Percentiles rank a stretch among this genome's conserved stretches.
phyloP scores from a whole-genome alignment of 2,888 invertebrate species.

The Drosophila eohydei region DNA sequence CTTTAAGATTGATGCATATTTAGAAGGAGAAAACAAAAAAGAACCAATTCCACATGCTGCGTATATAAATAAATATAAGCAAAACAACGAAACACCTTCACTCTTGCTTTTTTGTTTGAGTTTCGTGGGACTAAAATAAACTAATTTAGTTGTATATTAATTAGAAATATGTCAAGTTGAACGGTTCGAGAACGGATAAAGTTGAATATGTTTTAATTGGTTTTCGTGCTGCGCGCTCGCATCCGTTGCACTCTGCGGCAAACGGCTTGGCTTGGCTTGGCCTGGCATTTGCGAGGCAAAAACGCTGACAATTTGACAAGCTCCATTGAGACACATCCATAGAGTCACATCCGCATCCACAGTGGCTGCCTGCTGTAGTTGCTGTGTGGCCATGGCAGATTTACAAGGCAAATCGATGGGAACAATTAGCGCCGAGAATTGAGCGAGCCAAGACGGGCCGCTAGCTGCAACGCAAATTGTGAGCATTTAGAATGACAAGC shows the following conservation, averaged over 20 bases:
- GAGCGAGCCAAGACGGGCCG: constrained; percentile 8
- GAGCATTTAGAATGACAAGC: constrained; percentile 45
- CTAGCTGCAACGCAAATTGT: constrained; percentile 65
- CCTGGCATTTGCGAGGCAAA: neutral
- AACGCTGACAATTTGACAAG: constrained; percentile 34
- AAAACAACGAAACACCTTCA: neutral
- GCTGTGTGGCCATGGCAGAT: constrained; percentile 26
- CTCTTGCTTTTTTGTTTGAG: neutral
- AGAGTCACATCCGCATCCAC: constrained; percentile 33
- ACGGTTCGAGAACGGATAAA: neutral
- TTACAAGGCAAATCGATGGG: constrained; percentile 42
- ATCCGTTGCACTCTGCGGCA: constrained; percentile 7
- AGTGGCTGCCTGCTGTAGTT: constrained; percentile 3
- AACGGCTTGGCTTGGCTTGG: neutral
- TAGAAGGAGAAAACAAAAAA: neutral
- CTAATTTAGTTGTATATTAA: constrained; percentile 3
- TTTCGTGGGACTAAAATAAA: neutral
- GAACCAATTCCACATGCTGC: neutral
- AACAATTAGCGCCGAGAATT: constrained; percentile 39
- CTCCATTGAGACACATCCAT: constrained; percentile 15
- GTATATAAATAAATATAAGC: constrained; percentile 1
- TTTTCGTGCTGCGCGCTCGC: neutral
- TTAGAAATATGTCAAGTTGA: constrained; percentile 12
- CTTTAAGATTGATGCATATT: constrained; percentile 6
- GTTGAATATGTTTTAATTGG: constrained; percentile 11